phyloP scores from a whole-genome alignment of 2,888 invertebrate species.

The Crematogaster levior region DNA sequence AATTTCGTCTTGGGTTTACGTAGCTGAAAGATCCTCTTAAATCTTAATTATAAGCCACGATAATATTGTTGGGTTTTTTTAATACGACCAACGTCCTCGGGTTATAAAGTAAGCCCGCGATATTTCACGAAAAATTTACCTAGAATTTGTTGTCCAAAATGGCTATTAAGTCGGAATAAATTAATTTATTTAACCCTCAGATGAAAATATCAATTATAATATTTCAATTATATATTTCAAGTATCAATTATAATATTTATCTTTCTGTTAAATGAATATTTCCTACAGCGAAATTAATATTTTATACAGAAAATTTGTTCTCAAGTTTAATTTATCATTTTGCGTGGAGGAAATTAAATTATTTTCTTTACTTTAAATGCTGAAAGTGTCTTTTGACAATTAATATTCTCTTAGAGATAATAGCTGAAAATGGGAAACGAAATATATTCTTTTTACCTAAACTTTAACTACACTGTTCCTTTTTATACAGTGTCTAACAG shows the following conservation, averaged over 20 bases:
- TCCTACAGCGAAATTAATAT: constrained; percentile 13
- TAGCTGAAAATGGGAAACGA: background rate
- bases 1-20: constrained; percentile 54
- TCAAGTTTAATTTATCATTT: background rate
- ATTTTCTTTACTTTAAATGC: background rate
- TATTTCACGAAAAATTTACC: constrained; percentile 37
- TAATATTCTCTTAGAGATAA: background rate
- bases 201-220: background rate
- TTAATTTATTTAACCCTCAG: constrained; percentile 22
- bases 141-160: constrained; percentile 31
- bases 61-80: constrained; percentile 58
- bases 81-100: constrained; percentile 49
- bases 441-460: background rate
- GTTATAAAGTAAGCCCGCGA: constrained; percentile 29
- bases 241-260: background rate
- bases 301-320: background rate
- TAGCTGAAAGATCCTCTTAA: constrained; percentile 62
- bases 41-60: constrained; percentile 68
- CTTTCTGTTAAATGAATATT: background rate
- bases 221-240: too few relatives aligned
- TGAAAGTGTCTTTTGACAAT: background rate
- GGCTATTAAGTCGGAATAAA: constrained; percentile 17
- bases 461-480: background rate
- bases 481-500: constrained; percentile 1
- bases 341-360: background rate